phyloP scores from a whole-genome alignment of 2,797 vertebrate species.

The Pelochelys cantorii region DNA sequence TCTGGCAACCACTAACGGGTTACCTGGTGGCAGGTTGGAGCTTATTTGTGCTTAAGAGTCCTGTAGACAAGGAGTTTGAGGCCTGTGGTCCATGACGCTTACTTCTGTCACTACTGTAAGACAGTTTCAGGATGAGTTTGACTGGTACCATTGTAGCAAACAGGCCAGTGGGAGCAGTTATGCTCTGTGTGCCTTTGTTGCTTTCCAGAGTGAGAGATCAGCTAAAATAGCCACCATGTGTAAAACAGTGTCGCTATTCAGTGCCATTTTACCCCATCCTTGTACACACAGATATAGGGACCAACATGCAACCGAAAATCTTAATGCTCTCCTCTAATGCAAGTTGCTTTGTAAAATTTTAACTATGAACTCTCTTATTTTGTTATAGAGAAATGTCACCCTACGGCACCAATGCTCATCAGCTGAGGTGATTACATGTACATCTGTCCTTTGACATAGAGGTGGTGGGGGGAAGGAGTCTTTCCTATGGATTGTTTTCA shows the following conservation, averaged over 20 bases:
- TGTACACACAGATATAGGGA: neutral
- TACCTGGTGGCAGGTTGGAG: neutral
- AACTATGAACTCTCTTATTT: neutral
- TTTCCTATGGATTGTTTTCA: constrained; percentile 29
- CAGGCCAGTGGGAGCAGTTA: too few relatives aligned
- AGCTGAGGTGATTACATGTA: constrained; percentile 14
- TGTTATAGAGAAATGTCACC: neutral
- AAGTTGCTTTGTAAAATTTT: neutral
- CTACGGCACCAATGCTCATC: neutral
- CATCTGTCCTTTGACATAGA: constrained; percentile 16
- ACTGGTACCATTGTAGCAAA: too few relatives aligned
- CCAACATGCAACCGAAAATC: neutral
- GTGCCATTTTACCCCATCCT: neutral
- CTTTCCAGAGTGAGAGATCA: too few relatives aligned
- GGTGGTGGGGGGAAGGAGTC: constrained; percentile 24
- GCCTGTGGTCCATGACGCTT: too few relatives aligned
- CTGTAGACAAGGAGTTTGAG: neutral
- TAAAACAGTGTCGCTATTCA: neutral
- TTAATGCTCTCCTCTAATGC: neutral
- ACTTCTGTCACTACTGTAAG: too few relatives aligned
- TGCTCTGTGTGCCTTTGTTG: too few relatives aligned
- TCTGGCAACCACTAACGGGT: neutral
- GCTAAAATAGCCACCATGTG: neutral
- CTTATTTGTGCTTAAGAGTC: neutral
- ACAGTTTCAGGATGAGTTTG: too few relatives aligned